Conservation (phyloP, 2,888 invertebrate species). For the Troilus luridus region DNA sequence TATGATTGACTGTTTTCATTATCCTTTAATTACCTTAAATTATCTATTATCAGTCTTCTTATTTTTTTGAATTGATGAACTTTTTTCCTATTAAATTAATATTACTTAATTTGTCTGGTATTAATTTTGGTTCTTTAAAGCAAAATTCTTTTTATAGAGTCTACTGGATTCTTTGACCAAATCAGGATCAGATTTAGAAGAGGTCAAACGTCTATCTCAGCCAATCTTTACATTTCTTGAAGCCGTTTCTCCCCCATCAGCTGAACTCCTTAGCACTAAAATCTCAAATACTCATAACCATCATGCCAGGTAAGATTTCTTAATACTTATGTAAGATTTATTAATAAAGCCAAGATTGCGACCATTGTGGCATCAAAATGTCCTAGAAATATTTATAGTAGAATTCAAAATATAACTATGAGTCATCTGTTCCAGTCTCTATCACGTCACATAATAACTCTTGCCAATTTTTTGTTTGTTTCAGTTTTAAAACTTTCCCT, state of each 20-base stretch:
- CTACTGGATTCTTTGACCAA: conserved; percentile 41
- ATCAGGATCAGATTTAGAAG: conserved; percentile 48
- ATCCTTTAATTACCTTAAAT: too few relatives aligned
- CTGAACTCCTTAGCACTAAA: conserved; percentile 59
- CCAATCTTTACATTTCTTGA: conserved; percentile 62
- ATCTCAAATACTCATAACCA: conserved; percentile 56
- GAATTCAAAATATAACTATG: not conserved
- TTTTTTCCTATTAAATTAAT: not conserved
- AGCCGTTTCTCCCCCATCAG: conserved; percentile 61
- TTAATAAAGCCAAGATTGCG: not conserved
- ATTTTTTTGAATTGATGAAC: too few relatives aligned
- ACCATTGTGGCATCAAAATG: not conserved
- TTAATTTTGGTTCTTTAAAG: not conserved
- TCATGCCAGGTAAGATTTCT: conserved; percentile 61
- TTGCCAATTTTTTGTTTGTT: conserved; percentile 5
- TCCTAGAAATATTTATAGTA: conserved; percentile 31
- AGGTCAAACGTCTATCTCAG: conserved; percentile 40
- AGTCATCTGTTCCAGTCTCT: conserved; percentile 14
- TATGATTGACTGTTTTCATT: too few relatives aligned
- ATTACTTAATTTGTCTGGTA: not conserved
- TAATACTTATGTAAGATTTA: not conserved
- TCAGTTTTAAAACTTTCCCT: not conserved
- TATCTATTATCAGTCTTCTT: too few relatives aligned
- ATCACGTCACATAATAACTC: not conserved
- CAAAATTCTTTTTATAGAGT: not conserved